A percentile compares a stretch with the other conserved stretches of the same genome.
Evolutionary conservation across 2,888 invertebrate genomes (phyloP).

Genomic region (Horisme vitalbata): DNA sequence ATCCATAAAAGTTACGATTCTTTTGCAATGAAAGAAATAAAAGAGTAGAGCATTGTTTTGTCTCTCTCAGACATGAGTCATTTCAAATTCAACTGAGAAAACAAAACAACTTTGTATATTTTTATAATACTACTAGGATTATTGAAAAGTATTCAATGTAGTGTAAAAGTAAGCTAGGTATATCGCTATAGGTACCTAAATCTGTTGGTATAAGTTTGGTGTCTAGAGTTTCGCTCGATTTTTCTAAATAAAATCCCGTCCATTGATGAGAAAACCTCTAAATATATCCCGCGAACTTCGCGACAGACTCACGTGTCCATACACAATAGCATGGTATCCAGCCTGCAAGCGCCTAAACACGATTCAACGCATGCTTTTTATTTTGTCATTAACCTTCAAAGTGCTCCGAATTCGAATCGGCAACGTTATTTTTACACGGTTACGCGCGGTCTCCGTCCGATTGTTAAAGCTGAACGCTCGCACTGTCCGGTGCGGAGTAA

Average conservation of each 20-base stretch:
- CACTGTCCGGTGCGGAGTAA: slow-evolving; percentile 8
- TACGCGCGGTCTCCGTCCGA: slow-evolving; percentile 62
- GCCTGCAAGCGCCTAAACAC: slow-evolving; percentile 56
- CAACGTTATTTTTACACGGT: slow-evolving; percentile 79
- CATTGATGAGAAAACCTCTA: slow-evolving; percentile 31
- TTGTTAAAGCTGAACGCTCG: slow-evolving; percentile 10
- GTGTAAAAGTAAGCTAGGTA: too few species aligned
- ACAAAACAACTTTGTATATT: too few species aligned
- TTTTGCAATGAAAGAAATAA: too few species aligned
- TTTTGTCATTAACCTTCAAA: slow-evolving; percentile 80
- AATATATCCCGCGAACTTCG: slow-evolving; percentile 32
- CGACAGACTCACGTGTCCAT: slow-evolving; percentile 54
- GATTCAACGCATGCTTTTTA: slow-evolving; percentile 75
- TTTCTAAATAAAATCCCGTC: slow-evolving; percentile 13
- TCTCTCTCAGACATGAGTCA: too few species aligned
- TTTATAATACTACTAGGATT: too few species aligned
- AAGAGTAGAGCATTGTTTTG: too few species aligned
- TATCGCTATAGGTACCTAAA: too few species aligned
- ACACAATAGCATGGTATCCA: slow-evolving; percentile 51
- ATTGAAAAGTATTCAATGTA: too few species aligned
- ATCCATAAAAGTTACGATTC: too few species aligned
- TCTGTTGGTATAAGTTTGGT: too few species aligned
- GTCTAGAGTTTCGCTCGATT: not conserved
- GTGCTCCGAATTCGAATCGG: slow-evolving; percentile 78
- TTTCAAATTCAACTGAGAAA: too few species aligned